Conservation (phyloP, 1,140 invertebrate species). For the Colletes gigas region DNA sequence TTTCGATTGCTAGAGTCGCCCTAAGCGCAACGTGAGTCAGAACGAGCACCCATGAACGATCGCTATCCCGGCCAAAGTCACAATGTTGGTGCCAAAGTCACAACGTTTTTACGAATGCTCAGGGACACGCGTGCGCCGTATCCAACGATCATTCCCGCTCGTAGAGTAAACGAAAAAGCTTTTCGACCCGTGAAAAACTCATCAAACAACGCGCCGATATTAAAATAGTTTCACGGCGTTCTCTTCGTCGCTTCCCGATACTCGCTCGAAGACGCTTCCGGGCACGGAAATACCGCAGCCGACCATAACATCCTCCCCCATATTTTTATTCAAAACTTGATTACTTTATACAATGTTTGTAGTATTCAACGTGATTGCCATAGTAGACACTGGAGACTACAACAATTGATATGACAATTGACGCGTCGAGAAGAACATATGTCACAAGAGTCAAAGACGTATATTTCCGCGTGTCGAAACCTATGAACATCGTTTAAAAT, state of each 20-base stretch:
- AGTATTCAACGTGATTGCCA: too few species aligned
- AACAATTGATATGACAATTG: too few species aligned
- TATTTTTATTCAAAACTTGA: too few species aligned
- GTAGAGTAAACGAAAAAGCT: not conserved
- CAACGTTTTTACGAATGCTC: not conserved
- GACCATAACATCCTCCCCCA: too few species aligned
- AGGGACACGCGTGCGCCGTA: not conserved
- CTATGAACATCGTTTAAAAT: too few species aligned
- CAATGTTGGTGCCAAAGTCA: not conserved
- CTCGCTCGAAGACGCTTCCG: not conserved
- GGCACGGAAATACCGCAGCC: not conserved
- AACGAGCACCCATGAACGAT: not conserved
- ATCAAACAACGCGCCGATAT: not conserved
- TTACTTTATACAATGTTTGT: too few species aligned
- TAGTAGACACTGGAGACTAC: too few species aligned
- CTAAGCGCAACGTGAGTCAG: not conserved
- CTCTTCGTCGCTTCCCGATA: not conserved
- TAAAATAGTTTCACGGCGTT: not conserved
- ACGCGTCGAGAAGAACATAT: too few species aligned
- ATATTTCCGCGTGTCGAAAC: too few species aligned
- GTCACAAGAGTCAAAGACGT: too few species aligned
- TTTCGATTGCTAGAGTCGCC: not conserved
- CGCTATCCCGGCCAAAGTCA: not conserved
- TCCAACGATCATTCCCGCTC: not conserved
- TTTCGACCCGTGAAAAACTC: not conserved